Base-by-base conservation (phyloP, 2,888 invertebrate species). In the Thecocarcelia acutangulata region DNA sequence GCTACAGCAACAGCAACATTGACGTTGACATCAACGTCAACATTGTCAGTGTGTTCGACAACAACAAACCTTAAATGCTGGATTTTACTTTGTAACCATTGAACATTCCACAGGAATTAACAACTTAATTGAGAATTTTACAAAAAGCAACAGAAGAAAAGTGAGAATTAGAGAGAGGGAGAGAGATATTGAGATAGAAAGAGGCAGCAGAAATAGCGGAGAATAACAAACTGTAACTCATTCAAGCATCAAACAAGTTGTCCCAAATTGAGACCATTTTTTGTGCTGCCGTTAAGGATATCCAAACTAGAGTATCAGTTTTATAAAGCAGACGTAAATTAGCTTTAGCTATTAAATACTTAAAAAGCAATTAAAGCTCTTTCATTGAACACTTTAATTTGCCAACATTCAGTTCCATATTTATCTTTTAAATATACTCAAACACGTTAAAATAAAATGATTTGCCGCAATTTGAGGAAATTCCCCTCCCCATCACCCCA, bases 21-120 rank as follows among this genome's bases (percentile, higher is more conserved):
- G 33, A 33, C 40, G 61, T 50, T 46, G 40, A 42, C 5, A 24
- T 17, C 68, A 15, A 59, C 42, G 54, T 56, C 9, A 9, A 8
- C 54, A 33, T 8, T 33, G 33, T 33, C 33, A 3, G 6, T 40
- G 61, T 40, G 61, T 50, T 46, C 37, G 33, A 46, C n/a, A 13
- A 24, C 72, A 15, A 52, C 44, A 50, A 3, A 46, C 17, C 1
- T 13, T 50, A 58, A 68, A 72, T 61, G 56, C 48, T 69, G 56
- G 64, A 21, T 50, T 78, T 15, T 75, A 48, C 59, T 78, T 70
- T 78, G n/a, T 52, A 59, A 75, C 69, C 69, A 75, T 66, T 70
- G 46, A 77, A 78, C 73, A 78, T 78, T 78, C 78, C 58, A 72
- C 70, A 78, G 56, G 59, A 82, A 70, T 74, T 75, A 66, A 75